Percentiles rank a stretch among this genome's conserved stretches.
phyloP scores from a whole-genome alignment of 2,113 vertebrate genomes.

The Dasyornis broadbenti region DNA sequence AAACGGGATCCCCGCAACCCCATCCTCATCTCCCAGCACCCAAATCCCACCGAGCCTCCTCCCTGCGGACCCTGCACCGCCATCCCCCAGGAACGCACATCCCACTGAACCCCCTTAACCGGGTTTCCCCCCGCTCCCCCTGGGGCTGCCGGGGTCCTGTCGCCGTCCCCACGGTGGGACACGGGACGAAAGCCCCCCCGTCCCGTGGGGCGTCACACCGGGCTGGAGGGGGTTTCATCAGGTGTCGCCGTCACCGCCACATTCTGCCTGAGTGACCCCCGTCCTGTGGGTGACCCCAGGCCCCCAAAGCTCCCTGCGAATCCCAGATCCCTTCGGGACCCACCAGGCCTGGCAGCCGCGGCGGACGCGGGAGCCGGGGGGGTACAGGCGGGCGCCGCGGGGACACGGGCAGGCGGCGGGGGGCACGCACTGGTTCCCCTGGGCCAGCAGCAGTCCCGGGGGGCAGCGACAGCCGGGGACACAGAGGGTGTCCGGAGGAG shows the following conservation, averaged over 20 bases:
- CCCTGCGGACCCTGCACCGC: not conserved
- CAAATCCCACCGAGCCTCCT: not conserved
- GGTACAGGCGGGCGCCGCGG: not conserved
- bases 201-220: not conserved
- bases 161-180: not conserved
- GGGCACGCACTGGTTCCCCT: slow-evolving; percentile 78
- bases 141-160: no score
- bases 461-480: slow-evolving; percentile 87
- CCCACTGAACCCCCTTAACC: not conserved
- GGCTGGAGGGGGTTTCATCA: not conserved
- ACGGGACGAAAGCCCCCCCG: not conserved
- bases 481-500: slow-evolving; percentile 51
- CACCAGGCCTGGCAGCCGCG: not conserved
- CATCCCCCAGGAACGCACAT: not conserved
- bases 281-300: not conserved
- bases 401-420: not conserved
- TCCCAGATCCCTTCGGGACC: not conserved
- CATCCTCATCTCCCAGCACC: not conserved
- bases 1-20: not conserved
- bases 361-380: not conserved
- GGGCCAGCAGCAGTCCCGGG: slow-evolving; percentile 75
- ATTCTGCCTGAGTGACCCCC: not conserved
- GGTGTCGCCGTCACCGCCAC: not conserved
- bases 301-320: not conserved
- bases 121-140: not conserved